Evolutionary conservation across 2,888 invertebrate genomes (phyloP).

Genomic region (Conops quadrifasciatus): DNA sequence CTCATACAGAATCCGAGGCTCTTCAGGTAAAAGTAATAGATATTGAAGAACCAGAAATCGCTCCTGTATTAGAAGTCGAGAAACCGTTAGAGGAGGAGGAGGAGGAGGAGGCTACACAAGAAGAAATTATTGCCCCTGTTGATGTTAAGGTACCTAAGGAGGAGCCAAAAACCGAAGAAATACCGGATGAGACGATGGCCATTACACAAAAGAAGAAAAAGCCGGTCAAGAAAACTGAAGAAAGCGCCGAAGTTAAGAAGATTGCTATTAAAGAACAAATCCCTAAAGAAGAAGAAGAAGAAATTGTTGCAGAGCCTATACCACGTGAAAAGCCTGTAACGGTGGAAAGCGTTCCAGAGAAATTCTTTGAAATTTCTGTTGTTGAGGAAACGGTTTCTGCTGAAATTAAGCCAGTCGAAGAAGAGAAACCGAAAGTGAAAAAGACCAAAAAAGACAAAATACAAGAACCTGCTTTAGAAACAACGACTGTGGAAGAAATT

Average conservation of each 20-base stretch:
- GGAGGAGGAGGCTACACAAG: slow-evolving; percentile 55
- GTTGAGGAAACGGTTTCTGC: slow-evolving; percentile 49
- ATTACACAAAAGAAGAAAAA: slow-evolving; percentile 60
- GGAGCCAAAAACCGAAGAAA: slow-evolving; percentile 57
- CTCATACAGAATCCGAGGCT: slow-evolving; percentile 44
- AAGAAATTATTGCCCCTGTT: slow-evolving; percentile 60
- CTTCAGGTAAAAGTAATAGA: slow-evolving; percentile 44
- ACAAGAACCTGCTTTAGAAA: slow-evolving; percentile 47
- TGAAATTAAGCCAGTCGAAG: slow-evolving; percentile 42
- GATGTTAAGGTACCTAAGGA: slow-evolving; percentile 57
- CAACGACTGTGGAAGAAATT: slow-evolving; percentile 54
- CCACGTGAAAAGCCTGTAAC: slow-evolving; percentile 58
- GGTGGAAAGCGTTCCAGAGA: slow-evolving; percentile 42
- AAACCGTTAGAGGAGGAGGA: slow-evolving; percentile 50
- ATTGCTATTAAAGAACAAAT: slow-evolving; percentile 59
- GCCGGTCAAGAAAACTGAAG: slow-evolving; percentile 56
- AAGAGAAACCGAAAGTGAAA: slow-evolving; percentile 52
- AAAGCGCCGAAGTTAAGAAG: slow-evolving; percentile 59
- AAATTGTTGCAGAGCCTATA: slow-evolving; percentile 48
- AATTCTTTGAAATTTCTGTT: slow-evolving; percentile 52
- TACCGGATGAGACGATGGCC: slow-evolving; percentile 57
- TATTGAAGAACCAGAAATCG: slow-evolving; percentile 47
- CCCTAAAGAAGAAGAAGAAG: slow-evolving; percentile 56
- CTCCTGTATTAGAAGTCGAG: slow-evolving; percentile 56
- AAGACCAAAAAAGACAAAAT: slow-evolving; percentile 58